A percentile compares a stretch with the other conserved stretches of the same genome.
Evolutionary conservation across 2,797 vertebrate genomes (phyloP).

Genomic region (Rhinella marina): DNA sequence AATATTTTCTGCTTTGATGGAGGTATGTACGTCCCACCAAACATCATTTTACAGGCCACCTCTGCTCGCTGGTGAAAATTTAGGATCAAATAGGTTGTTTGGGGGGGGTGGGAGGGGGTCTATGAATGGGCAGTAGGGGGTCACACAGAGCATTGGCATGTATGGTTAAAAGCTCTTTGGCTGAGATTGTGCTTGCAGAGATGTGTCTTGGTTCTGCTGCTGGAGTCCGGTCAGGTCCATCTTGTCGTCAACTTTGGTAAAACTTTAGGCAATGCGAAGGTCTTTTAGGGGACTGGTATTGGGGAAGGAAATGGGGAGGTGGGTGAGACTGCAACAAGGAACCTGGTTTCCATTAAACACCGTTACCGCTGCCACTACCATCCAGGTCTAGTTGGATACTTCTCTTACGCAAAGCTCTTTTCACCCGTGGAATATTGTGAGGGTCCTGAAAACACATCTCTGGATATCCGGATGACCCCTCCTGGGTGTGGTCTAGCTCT

Average conservation of each 20-base stretch:
- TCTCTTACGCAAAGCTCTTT: conserved; percentile 73
- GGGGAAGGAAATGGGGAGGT: neutral
- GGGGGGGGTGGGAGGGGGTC: neutral
- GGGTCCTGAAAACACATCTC: conserved; percentile 71
- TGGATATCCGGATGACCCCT: conserved; percentile 35
- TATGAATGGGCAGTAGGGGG: neutral
- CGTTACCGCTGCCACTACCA: conserved; percentile 85
- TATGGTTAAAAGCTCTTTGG: conserved; percentile 52
- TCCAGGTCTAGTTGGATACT: conserved; percentile 72
- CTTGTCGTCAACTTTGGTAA: conserved; percentile 8
- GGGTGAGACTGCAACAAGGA: neutral
- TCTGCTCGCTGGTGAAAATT: neutral
- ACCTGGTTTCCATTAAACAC: conserved; percentile 54
- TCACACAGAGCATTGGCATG: neutral
- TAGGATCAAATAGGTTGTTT: neutral
- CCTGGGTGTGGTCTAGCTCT: conserved; percentile 73
- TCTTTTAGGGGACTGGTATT: neutral
- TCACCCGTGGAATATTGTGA: conserved; percentile 60
- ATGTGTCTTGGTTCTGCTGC: conserved; percentile 13
- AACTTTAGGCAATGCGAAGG: conserved; percentile 11
- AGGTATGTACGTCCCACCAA: neutral
- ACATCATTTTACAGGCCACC: neutral
- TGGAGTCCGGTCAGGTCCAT: conserved; percentile 11
- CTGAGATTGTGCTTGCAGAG: conserved; percentile 58
- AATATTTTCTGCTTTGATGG: neutral